Base-by-base conservation (phyloP, 1,140 invertebrate species). In the Trachelipus rathkii region DNA sequence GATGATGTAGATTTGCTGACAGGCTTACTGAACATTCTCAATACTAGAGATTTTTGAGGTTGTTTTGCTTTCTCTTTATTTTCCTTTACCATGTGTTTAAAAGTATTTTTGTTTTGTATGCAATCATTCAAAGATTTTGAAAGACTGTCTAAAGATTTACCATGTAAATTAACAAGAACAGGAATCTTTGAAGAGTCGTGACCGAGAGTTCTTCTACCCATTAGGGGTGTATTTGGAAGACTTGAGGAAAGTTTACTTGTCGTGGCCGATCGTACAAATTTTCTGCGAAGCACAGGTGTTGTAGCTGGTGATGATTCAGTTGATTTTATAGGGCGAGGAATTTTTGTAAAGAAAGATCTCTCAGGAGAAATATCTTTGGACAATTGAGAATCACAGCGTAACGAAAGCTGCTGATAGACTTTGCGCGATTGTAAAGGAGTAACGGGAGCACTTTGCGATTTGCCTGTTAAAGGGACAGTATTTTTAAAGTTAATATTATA, bases 231-330 rank as follows among this genome's bases (percentile, higher is more conserved):
- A 15, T 13, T 15, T 13, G 50, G 50, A 2, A 60, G 19, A 60
- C 50, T 60, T 60, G 50, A 60, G 8, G 11, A 60, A 60, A 19
- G 11, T 60, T 60, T 60, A 60, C 11, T 8, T 13, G 19, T 4
- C 3, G 50, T 15, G 19, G 19, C 1, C 1, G 50, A 13, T 13
- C 50, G 50, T 60, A 19, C 1, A 4, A 60, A 4, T 69, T 77
- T 81, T n/a, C 75, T 68, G 43, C 68, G 33, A 67, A 60, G n/a
- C 33, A 74, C 53, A 15, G 79, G 79, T 24, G 77, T 77, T 44
- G 77, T 66, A 24, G 53, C 13, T 10, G 79, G 77, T 74, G 79
- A 77, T 21, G 79, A 75, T 7, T 76, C 79, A 68, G 71, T 73
- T 13, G 77, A 76, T 23, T 60, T 73, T 13, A 44, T 67, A 11